Evolutionary conservation across 2,888 invertebrate species (phyloP), one percentile per base, ranked within the genome.

Genomic region (Oscheius sp.): DNA sequence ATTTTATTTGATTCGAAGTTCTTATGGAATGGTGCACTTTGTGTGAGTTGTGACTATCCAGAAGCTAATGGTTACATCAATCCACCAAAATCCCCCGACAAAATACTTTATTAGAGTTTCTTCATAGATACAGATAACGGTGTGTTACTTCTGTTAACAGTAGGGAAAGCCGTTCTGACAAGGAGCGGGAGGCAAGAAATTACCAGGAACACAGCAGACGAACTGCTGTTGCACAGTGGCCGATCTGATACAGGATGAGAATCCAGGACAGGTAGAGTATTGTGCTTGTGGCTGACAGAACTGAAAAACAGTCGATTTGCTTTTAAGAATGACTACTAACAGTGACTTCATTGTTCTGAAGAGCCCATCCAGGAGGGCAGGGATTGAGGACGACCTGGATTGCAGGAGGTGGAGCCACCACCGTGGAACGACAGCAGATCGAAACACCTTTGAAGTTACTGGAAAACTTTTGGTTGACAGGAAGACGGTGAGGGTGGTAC

Each of bases 141-240:
- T 63, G 48, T 63, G 50, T 48, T 63, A 33, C 33, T 58, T 29
- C 4, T 5, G 29, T 63, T 65, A 68, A 55, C 68, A 68, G 55
- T 68, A 68, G 42, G 60, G 71, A 59, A 51, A 62, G 51, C 60
- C 60, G 48, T 48, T 60, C 1, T 42, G 62, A 33, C 62, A 72
- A 9, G 71, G 50, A 32, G 68, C n/a, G 2, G 53, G n/a, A 13
- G 53, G 68, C 33, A 51, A 33, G 42, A 47, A 53, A 29, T 51
- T 73, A 73, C 73, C 74, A 32, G 74, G 74, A 10, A 74, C 48
- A 11, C 74, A 74, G 60, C 74, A 74, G 33, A 74, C 66, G 37
- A 74, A 74, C 47, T 74, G 74, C 13, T 74, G 55, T 32, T 53
- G 68, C 47, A 66, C 35, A 29, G 33, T 50, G 48, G 66, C 50